These are phyloP conservation scores for human DNA, from an alignment of 2,113 vertebrate genomes.

Conservation along the genomic window DNA sequence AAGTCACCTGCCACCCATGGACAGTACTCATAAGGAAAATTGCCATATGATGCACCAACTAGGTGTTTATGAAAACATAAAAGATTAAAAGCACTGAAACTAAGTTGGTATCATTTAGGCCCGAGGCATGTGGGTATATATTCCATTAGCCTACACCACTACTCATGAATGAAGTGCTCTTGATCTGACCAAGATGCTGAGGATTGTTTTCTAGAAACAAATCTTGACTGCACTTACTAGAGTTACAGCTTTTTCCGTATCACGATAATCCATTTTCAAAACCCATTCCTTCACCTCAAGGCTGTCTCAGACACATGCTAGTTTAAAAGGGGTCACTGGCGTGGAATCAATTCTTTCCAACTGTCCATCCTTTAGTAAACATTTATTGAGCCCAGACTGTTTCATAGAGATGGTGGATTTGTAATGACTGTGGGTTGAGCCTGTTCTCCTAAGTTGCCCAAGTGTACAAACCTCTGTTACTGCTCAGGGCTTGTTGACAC, in stretches of 20 bases:
- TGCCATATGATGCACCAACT: background rate
- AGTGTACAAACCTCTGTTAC: background rate
- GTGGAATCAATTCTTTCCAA: background rate
- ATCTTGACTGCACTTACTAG: background rate
- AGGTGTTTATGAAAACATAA: constrained; percentile 1
- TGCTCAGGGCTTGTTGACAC: background rate
- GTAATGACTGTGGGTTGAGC: background rate
- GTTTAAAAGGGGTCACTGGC: background rate
- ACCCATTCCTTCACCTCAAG: background rate
- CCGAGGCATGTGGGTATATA: background rate
- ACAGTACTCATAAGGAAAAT: background rate
- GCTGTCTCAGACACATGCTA: background rate
- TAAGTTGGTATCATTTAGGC: background rate
- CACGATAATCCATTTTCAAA: background rate
- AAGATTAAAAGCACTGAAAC: background rate
- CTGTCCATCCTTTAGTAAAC: background rate
- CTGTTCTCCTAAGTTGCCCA: background rate
- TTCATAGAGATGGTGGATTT: background rate
- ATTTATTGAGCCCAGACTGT: background rate
- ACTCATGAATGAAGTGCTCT: background rate
- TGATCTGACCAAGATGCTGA: background rate
- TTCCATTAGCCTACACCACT: background rate
- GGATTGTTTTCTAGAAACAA: background rate
- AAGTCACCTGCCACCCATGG: background rate
- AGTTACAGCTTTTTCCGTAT: background rate